Conservation (phyloP, 2,797 vertebrate genomes). For the Pterois miles region DNA sequence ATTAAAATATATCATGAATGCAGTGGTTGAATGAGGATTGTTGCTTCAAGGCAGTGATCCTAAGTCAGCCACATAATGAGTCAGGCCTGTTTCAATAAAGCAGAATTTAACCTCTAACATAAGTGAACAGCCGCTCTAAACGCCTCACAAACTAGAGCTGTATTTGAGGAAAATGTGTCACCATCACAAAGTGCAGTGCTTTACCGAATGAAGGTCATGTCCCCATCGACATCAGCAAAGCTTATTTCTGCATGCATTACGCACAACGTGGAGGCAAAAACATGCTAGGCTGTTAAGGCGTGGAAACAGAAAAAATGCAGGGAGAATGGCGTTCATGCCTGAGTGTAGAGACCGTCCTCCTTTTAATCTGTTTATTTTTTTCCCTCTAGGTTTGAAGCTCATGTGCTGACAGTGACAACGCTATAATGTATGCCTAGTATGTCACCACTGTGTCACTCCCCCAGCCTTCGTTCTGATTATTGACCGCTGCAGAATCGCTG, state of each 20-base stretch:
- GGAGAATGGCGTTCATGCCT: neutral
- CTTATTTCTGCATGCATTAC: conserved; percentile 21
- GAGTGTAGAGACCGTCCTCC: neutral
- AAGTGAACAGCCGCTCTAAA: conserved; percentile 27
- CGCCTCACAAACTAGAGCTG: conserved; percentile 29
- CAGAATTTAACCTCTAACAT: conserved; percentile 48
- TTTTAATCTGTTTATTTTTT: neutral
- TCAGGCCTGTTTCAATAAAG: conserved; percentile 40
- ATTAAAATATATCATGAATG: conserved; percentile 28
- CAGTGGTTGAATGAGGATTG: neutral
- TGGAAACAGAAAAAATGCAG: conserved; percentile 9
- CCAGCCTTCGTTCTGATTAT: conserved; percentile 67
- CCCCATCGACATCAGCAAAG: neutral
- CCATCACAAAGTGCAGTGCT: conserved; percentile 29
- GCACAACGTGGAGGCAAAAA: neutral
- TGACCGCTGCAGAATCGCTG: conserved; percentile 72
- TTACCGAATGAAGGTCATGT: conserved; percentile 33
- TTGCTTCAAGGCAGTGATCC: conserved; percentile 21
- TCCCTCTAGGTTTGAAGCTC: neutral
- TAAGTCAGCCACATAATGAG: conserved; percentile 44
- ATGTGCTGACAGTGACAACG: conserved; percentile 14
- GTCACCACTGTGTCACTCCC: conserved; percentile 49
- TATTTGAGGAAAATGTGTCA: conserved; percentile 46
- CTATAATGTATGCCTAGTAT: conserved; percentile 44
- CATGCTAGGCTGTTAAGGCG: neutral